Conservation (phyloP, 2,113 vertebrate species). For the Notarius quadriscutis region DNA sequence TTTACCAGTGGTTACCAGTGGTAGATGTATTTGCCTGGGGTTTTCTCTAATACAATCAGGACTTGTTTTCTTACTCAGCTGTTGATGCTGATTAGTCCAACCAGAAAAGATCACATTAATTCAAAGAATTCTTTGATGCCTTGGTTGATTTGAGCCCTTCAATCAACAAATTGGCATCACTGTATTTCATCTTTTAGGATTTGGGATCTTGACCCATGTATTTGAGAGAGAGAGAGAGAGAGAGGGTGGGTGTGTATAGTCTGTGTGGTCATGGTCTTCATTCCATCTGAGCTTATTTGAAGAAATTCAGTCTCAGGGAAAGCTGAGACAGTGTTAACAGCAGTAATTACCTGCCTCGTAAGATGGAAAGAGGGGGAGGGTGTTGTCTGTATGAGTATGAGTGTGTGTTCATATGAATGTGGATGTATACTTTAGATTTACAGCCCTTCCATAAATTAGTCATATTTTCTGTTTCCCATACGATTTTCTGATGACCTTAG, state of each 20-base stretch:
- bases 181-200: neutral
- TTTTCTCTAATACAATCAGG: conserved; percentile 7
- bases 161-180: neutral
- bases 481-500: conserved; percentile 22
- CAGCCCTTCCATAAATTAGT: neutral
- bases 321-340: conserved; percentile 52
- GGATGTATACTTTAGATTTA: neutral
- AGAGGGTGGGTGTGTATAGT: neutral
- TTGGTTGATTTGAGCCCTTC: neutral
- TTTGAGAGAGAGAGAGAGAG: neutral
- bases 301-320: conserved; percentile 35
- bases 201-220: neutral
- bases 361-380: conserved; percentile 37
- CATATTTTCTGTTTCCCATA: neutral
- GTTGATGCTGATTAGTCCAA: neutral
- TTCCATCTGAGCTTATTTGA: conserved; percentile 36
- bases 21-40: neutral
- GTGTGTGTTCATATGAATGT: neutral
- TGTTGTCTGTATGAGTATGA: conserved; percentile 1
- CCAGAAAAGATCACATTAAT: neutral
- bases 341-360: conserved; percentile 54
- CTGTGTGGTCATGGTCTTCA: conserved; percentile 19
- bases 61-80: neutral
- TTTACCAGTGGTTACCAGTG: neutral
- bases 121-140: neutral